Percentiles rank a stretch among this genome's conserved stretches.
phyloP scores from a whole-genome alignment of 2,113 vertebrate species.

The Athene noctua region DNA sequence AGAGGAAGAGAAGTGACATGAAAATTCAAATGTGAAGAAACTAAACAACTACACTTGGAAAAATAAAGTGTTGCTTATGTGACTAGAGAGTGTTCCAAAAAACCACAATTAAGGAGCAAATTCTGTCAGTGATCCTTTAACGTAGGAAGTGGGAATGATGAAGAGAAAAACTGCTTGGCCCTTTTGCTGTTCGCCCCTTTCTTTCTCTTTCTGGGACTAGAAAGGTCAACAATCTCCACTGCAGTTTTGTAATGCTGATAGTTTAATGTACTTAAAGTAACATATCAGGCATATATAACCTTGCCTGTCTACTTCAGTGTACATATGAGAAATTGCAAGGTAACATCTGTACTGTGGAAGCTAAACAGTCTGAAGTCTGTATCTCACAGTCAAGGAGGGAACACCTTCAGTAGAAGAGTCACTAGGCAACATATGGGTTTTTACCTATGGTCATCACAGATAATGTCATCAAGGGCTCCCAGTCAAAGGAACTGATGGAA shows the following conservation, averaged over 20 bases:
- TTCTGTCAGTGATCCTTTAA: background rate
- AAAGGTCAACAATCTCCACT: background rate
- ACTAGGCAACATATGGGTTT: background rate
- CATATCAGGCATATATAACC: background rate
- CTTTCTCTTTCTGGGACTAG: background rate
- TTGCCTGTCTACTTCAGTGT: background rate
- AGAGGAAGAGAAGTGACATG: slow-evolving; percentile 47
- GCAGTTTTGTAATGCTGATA: background rate
- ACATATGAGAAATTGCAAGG: background rate
- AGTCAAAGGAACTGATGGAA: background rate
- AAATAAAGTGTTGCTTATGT: slow-evolving; percentile 52
- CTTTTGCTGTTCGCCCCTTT: background rate
- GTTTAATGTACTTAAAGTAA: background rate
- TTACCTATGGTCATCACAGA: background rate
- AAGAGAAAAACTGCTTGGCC: background rate
- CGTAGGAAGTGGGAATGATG: background rate
- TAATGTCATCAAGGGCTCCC: background rate
- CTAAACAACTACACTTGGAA: slow-evolving; percentile 53
- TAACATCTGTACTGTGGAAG: background rate
- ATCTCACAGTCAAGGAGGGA: background rate
- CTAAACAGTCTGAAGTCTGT: background rate
- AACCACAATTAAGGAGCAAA: background rate
- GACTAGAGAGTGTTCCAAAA: slow-evolving; percentile 25
- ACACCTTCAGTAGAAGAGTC: background rate
- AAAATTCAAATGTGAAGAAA: slow-evolving; percentile 56